phyloP scores from a whole-genome alignment of 1,140 invertebrate species.

The Cepaea nemoralis region DNA sequence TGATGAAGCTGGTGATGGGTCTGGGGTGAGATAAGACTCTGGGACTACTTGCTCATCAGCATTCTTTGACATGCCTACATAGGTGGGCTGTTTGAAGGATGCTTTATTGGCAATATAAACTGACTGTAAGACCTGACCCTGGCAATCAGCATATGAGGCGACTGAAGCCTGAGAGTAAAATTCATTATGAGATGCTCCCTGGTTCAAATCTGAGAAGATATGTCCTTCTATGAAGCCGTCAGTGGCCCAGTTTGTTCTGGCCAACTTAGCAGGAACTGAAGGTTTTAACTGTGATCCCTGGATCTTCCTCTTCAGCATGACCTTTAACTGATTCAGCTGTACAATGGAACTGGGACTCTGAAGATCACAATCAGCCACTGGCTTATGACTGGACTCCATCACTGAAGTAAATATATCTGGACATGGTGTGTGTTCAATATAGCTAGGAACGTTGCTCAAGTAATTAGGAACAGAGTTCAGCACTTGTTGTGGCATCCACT shows the following conservation, averaged over 20 bases:
- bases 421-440: not conserved
- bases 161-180: not conserved
- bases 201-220: constrained; percentile 4
- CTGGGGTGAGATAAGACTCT: constrained; percentile 64
- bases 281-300: constrained; percentile 46
- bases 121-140: not conserved
- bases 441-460: constrained; percentile 10
- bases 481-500: constrained; percentile 13
- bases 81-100: not conserved
- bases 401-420: not conserved
- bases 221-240: constrained; percentile 34
- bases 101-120: not conserved
- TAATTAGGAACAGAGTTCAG: not conserved
- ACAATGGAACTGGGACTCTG: constrained; percentile 24
- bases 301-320: constrained; percentile 62
- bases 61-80: not conserved
- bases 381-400: not conserved
- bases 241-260: constrained; percentile 44
- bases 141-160: not conserved
- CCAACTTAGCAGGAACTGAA: constrained; percentile 57
- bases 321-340: constrained; percentile 59
- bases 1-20: constrained; percentile 63
- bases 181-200: not conserved
- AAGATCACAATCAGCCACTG: not conserved
- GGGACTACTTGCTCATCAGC: constrained; percentile 16